Percentiles rank a stretch among this genome's conserved stretches.
These are phyloP conservation scores for Cosmia pyralina DNA, from an alignment of 2,888 invertebrate genomes.

Conservation along the genomic window DNA sequence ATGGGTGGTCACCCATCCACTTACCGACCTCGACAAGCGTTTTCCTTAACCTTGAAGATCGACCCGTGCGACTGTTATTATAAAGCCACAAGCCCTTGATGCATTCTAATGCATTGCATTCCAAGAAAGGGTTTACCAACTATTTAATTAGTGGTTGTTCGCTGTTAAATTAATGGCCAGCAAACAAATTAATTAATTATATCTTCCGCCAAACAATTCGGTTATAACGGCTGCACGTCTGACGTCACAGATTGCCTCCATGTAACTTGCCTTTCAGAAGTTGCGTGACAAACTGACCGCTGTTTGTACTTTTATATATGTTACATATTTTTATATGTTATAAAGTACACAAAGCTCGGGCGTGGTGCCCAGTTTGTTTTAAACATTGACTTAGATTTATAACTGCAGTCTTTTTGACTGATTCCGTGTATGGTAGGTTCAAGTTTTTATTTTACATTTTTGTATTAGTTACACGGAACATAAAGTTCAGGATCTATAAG, in stretches of 20 bases:
- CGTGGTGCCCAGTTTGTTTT: constrained; percentile 64
- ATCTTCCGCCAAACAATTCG: constrained; percentile 37
- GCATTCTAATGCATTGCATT: not conserved
- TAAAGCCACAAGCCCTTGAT: not conserved
- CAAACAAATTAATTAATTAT: constrained; percentile 45
- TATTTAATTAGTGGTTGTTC: constrained; percentile 18
- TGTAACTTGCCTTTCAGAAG: constrained; percentile 57
- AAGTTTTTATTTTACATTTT: constrained; percentile 13
- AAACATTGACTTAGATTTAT: constrained; percentile 58
- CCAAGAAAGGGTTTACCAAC: not conserved
- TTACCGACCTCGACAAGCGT: not conserved
- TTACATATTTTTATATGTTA: constrained; percentile 29
- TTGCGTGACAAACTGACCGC: constrained; percentile 53
- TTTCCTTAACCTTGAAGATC: not conserved
- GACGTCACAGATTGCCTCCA: constrained; percentile 21
- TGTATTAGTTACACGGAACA: not conserved
- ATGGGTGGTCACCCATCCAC: not conserved
- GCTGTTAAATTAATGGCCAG: constrained; percentile 7
- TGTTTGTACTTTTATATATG: constrained; percentile 39
- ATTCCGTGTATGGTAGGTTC: constrained; percentile 11
- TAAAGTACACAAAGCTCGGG: constrained; percentile 47
- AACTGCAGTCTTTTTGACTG: constrained; percentile 54
- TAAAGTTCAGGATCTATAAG: too few relatives aligned
- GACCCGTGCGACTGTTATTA: not conserved
- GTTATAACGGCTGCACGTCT: constrained; percentile 31